Evolutionary conservation across 2,113 vertebrate species (phyloP), one percentile per base, ranked within the genome.

Genomic region (Pungitius pungitius): DNA sequence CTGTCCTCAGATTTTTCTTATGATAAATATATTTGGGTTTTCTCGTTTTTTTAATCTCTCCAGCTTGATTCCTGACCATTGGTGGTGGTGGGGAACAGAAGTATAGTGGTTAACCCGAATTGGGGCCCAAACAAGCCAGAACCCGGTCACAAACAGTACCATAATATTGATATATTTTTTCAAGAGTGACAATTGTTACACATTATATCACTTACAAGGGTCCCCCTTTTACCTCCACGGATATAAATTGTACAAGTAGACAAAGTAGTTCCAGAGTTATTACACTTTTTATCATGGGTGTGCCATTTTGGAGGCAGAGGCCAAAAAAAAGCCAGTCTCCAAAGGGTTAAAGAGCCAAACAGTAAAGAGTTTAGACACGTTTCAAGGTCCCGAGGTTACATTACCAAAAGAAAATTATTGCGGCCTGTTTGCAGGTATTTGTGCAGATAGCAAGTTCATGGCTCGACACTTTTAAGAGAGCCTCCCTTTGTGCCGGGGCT

Each of bases 401-500:
- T 52, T 45, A 42, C 15, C n/a, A 13, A 22, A 61, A 75, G 24
- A 64, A 30, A 49, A 37, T 20, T 3, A 13, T 6, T 18, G n/a
- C 7, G 8, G 47, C 27, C 20, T 27, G 15, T 62, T 10, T 76
- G 58, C 17, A 73, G 62, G 58, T 81, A 66, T 68, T 17, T 10
- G 45, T 47, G 18, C 8, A 24, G 27, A 54, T 22, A 26, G 33
- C 39, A 43, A 42, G 33, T 62, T 67, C 66, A 55, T 39, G 55
- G 75, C 68, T 74, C 62, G 66, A 84, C 77, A 76, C 59, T 26
- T 61, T 20, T 61, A 52, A 62, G 80, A 40, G 47, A 61, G 37
- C 62, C 59, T 77, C 80, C 35, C 57, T 87, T 68, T 71, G 75
- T 22, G 63, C 67, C 61, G 54, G 40, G 18, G 26, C 70, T 58